Evolutionary conservation across 2,888 invertebrate genomes (phyloP).

Genomic region (Neoitamus cyanurus): DNA sequence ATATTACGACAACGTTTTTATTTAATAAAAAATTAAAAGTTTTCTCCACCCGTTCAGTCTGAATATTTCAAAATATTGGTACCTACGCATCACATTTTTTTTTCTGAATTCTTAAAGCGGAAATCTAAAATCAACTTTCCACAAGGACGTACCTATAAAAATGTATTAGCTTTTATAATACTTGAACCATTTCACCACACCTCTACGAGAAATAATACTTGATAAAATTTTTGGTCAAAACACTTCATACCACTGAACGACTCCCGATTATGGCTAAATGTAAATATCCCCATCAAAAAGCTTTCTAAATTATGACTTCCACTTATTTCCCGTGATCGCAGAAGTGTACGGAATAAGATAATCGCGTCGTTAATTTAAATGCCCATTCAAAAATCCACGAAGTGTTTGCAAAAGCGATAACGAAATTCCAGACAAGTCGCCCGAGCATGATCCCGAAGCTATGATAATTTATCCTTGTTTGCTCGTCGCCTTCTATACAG

Average conservation of each 20-base stretch:
- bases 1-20: too few species aligned
- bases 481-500: slow-evolving; percentile 5
- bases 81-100: too few species aligned
- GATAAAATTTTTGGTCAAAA: not conserved
- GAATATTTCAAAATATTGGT: too few species aligned
- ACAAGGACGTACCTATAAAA: too few species aligned
- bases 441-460: not conserved
- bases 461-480: not conserved
- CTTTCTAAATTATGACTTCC: not conserved
- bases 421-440: not conserved
- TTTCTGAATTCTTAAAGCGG: too few species aligned
- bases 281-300: not conserved
- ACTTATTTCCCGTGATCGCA: not conserved
- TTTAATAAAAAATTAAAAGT: too few species aligned
- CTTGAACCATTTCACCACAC: not conserved
- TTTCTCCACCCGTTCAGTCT: too few species aligned
- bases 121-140: too few species aligned
- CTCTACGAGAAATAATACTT: not conserved
- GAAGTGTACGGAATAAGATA: not conserved
- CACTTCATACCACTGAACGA: not conserved
- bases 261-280: not conserved
- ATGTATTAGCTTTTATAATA: too few species aligned
- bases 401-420: not conserved
- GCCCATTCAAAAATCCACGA: not conserved
- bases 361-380: not conserved